Percentiles rank a stretch among this genome's conserved stretches.
Conservation (phyloP, 2,888 invertebrate genomes). For the Cylloceria caligata region DNA sequence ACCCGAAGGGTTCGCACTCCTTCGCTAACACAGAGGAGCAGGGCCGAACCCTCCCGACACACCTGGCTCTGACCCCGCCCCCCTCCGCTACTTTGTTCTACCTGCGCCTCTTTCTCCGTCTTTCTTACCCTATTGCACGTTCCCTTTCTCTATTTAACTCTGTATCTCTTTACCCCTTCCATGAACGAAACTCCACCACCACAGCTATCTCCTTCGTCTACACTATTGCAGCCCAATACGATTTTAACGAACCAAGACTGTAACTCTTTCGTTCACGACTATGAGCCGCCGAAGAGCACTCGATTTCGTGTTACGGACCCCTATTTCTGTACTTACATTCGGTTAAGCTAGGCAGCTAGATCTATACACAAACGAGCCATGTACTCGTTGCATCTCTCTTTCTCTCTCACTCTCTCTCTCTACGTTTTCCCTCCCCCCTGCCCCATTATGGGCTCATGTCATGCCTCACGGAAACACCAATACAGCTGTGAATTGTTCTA, state of each 20-base stretch:
- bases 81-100: conserved; percentile 24
- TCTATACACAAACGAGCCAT: not conserved
- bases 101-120: conserved; percentile 34
- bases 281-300: conserved; percentile 19
- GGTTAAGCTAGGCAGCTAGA: not conserved
- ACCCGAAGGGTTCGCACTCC: conserved; percentile 53
- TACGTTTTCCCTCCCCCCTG: not conserved
- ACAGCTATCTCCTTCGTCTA: conserved; percentile 81
- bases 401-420: not conserved
- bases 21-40: conserved; percentile 41
- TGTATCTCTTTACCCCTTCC: conserved; percentile 67
- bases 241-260: conserved; percentile 34
- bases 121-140: conserved; percentile 26
- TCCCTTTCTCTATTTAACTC: conserved; percentile 58
- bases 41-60: conserved; percentile 50
- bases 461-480: conserved; percentile 15
- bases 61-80: conserved; percentile 59
- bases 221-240: not conserved
- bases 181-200: conserved; percentile 72
- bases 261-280: conserved; percentile 25
- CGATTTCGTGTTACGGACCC: not conserved
- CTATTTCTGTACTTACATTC: not conserved
- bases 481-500: conserved; percentile 13
- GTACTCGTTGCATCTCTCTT: not conserved
- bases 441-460: not conserved